phyloP scores from a whole-genome alignment of 2,797 vertebrate species.

The Denticeps clupeoides region DNA sequence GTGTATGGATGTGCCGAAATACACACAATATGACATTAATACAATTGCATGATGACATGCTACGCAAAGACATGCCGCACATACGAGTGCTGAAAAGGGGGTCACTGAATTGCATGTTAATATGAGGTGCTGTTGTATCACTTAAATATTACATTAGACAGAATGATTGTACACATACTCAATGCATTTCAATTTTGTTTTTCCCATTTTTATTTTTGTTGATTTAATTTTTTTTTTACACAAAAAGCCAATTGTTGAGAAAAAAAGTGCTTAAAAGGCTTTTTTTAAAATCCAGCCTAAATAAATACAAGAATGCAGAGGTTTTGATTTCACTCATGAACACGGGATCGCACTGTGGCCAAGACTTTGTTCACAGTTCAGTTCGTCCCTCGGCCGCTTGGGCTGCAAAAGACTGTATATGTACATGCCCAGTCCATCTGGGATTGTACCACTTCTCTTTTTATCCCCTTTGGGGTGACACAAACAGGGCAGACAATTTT shows the following conservation, averaged over 20 bases:
- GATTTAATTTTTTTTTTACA: conserved; percentile 56
- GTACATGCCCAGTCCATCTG: conserved; percentile 8
- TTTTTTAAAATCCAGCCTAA: conserved; percentile 85
- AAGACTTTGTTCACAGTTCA: conserved; percentile 60
- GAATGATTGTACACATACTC: no score
- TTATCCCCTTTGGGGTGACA: conserved; percentile 31
- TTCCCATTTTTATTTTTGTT: conserved; percentile 44
- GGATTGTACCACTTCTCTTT: conserved; percentile 24
- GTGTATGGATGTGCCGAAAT: no score
- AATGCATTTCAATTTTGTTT: conserved; percentile 49
- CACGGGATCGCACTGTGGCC: conserved; percentile 46
- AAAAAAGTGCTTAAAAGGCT: conserved; percentile 96
- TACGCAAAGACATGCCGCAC: no score
- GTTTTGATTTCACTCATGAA: conserved; percentile 62
- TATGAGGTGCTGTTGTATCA: no score
- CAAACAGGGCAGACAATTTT: conserved; percentile 32
- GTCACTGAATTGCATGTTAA: no score
- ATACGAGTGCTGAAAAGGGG: no score
- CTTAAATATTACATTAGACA: no score
- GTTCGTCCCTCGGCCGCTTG: conserved; percentile 7
- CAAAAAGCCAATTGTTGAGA: conserved; percentile 79
- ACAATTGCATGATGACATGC: no score
- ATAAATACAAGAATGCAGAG: conserved; percentile 88
- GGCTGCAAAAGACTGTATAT: background rate
- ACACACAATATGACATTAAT: no score